phyloP scores from a whole-genome alignment of 1,140 invertebrate genomes.

The Drosophila bipectinata region DNA sequence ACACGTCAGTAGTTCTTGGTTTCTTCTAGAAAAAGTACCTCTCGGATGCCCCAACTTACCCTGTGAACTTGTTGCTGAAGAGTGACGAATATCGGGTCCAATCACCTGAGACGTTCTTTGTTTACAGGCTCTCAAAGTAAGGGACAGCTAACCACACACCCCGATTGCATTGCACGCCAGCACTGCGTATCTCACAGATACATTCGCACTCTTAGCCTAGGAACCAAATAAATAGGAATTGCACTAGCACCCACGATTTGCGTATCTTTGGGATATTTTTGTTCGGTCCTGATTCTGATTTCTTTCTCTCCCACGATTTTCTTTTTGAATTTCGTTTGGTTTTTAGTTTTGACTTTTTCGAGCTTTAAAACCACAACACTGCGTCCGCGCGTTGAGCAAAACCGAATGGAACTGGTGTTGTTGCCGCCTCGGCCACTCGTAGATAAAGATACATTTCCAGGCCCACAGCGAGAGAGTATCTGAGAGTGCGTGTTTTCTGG shows the following conservation, averaged over 20 bases:
- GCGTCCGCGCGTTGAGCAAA: conserved; percentile 73
- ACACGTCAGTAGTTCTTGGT: conserved; percentile 57
- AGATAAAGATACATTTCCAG: conserved; percentile 55
- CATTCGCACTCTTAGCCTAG: conserved; percentile 27
- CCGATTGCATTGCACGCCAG: conserved; percentile 35
- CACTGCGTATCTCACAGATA: conserved; percentile 39
- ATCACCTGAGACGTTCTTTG: conserved; percentile 34
- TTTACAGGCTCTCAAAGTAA: conserved; percentile 21
- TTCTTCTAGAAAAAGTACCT: conserved; percentile 16
- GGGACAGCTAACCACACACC: conserved; percentile 10
- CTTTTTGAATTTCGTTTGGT: neutral
- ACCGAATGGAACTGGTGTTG: conserved; percentile 68
- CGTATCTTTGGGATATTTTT: conserved; percentile 11
- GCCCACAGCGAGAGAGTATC: neutral
- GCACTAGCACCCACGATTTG: neutral
- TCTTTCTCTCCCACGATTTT: conserved; percentile 15
- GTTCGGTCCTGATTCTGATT: conserved; percentile 8
- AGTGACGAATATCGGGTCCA: conserved; percentile 14
- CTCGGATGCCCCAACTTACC: conserved; percentile 40
- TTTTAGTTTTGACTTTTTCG: conserved; percentile 18
- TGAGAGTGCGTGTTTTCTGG: conserved; percentile 9
- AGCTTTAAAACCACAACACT: conserved; percentile 23
- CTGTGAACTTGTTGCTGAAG: conserved; percentile 65
- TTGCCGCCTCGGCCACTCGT: conserved; percentile 51
- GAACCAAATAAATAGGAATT: conserved; percentile 3